phyloP scores from a whole-genome alignment of 2,797 vertebrate species.

The Chelon labrosus region DNA sequence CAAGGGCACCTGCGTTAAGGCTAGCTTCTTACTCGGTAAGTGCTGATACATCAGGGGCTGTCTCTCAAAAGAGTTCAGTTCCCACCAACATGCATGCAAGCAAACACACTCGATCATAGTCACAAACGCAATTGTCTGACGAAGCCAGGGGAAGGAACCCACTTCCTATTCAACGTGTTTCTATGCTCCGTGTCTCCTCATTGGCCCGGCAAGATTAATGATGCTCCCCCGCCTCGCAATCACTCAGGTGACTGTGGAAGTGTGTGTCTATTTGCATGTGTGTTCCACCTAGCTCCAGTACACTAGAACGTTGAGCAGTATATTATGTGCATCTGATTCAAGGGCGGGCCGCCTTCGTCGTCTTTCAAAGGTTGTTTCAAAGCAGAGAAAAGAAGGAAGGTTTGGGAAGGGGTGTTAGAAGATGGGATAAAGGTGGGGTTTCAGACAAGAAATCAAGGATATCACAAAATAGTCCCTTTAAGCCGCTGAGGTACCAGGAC shows the following conservation, averaged over 20 bases:
- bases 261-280: constrained; percentile 10
- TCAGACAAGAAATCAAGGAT: neutral
- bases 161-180: constrained; percentile 69
- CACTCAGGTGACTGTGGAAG: constrained; percentile 35
- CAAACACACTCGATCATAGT: constrained; percentile 70
- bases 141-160: constrained; percentile 72
- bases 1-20: constrained; percentile 41
- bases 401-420: neutral
- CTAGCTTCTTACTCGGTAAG: constrained; percentile 48
- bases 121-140: constrained; percentile 65
- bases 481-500: neutral
- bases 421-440: neutral
- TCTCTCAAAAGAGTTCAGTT: constrained; percentile 51
- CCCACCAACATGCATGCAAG: constrained; percentile 52
- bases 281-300: constrained; percentile 12
- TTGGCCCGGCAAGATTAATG: constrained; percentile 74
- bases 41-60: constrained; percentile 46
- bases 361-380: neutral
- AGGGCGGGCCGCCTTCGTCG: constrained; percentile 1
- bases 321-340: constrained; percentile 26
- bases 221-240: constrained; percentile 32
- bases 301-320: constrained; percentile 3
- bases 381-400: neutral
- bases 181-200: constrained; percentile 65
- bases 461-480: neutral